A percentile compares a stretch with the other conserved stretches of the same genome.
These are phyloP conservation scores for Heliconius hortense DNA, from an alignment of 2,888 invertebrate genomes.

Conservation along the genomic window DNA sequence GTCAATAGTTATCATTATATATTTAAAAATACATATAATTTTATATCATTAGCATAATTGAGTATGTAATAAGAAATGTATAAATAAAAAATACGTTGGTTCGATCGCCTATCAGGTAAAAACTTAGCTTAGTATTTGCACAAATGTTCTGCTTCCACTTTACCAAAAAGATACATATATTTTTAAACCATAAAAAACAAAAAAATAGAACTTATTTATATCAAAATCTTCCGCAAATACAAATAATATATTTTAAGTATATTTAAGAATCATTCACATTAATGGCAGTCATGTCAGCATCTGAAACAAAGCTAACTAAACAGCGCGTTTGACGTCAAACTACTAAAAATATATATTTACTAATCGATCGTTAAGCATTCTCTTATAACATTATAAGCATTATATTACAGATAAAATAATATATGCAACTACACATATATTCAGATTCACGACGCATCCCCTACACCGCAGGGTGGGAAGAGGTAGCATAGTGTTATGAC, in stretches of 20 bases:
- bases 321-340: constrained; percentile 2
- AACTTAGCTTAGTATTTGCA: too few species aligned
- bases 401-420: background rate
- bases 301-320: background rate
- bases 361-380: background rate
- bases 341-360: constrained; percentile 1
- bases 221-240: background rate
- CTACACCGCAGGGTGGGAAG: too few species aligned
- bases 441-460: too few species aligned
- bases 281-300: background rate
- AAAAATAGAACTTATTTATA: background rate
- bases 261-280: background rate
- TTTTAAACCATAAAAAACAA: background rate
- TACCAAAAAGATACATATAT: background rate
- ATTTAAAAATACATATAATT: too few species aligned
- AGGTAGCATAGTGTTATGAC: too few species aligned
- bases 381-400: background rate
- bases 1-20: too few species aligned
- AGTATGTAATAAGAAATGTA: too few species aligned
- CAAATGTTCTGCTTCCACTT: too few species aligned
- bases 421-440: background rate
- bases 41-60: too few species aligned
- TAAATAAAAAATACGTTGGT: too few species aligned
- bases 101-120: too few species aligned
- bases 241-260: background rate